Conservation (phyloP, 1,140 invertebrate species). For the Hylaeus anthracinus region DNA sequence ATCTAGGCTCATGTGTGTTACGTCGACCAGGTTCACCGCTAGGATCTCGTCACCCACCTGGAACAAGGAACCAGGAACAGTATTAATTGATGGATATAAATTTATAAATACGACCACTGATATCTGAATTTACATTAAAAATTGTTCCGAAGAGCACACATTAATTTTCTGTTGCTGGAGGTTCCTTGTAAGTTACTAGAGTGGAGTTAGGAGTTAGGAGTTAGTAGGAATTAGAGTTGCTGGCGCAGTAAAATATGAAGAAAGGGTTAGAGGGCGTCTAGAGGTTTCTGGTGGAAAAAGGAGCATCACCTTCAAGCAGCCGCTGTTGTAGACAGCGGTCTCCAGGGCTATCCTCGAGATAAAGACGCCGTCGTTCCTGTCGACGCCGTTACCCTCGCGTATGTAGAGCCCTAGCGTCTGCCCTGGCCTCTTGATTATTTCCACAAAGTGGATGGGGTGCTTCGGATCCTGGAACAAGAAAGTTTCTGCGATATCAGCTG, state of each 20-base stretch:
- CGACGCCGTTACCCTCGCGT: slow-evolving; percentile 96
- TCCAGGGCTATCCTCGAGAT: slow-evolving; percentile 98
- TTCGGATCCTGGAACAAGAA: slow-evolving; percentile 85
- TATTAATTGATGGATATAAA: too few relatives aligned
- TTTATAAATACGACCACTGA: too few relatives aligned
- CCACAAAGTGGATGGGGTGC: slow-evolving; percentile 95
- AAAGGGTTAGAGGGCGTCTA: background rate
- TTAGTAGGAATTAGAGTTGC: background rate
- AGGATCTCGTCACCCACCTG: slow-evolving; percentile 99
- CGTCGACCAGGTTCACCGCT: slow-evolving; percentile 98
- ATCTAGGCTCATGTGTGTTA: slow-evolving; percentile 98
- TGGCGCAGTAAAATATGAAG: slow-evolving; percentile 43
- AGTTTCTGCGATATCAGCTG: background rate
- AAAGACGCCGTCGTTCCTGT: slow-evolving; percentile 97
- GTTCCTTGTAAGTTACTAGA: background rate
- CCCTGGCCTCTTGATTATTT: slow-evolving; percentile 99
- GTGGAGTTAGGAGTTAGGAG: too few relatives aligned
- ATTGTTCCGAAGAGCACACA: too few relatives aligned
- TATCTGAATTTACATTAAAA: too few relatives aligned
- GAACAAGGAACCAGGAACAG: background rate
- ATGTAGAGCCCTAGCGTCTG: slow-evolving; percentile 99
- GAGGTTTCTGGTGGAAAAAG: too few relatives aligned
- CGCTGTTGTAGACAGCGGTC: slow-evolving; percentile 97
- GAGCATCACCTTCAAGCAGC: slow-evolving; percentile 89
- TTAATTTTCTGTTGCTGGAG: background rate